Base-by-base conservation (phyloP, 2,113 vertebrate genomes). In the Lampris incognitus region DNA sequence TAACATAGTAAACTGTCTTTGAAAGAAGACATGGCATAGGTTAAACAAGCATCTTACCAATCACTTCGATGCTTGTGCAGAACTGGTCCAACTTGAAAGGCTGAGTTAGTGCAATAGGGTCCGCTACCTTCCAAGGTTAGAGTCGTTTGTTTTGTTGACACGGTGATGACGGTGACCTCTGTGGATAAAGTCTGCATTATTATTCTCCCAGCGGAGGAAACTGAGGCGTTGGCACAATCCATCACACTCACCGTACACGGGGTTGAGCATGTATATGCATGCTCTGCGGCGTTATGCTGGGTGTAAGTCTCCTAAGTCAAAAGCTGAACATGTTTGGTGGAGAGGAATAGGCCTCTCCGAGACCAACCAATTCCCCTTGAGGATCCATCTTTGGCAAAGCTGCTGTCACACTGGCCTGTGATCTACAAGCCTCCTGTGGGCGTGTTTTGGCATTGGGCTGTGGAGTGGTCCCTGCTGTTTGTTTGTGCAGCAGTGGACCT, bases 91-190 rank as follows among this genome's bases (percentile, higher is more conserved):
- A 49, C 51, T 55, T 13, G 58, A 62, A 69, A 55, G 48, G 66
- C 56, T 70, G 48, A 54, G 83, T 55, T 66, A 61, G 39, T 42
- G 46, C 77, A 74, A 55, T 1, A 39, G 72, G 66, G 41, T 73
- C 61, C 69, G 59, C 51, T 44, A 5, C 3, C 58, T 65, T 77
- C 51, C 88, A 87, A 90, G 90, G 90, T 90, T 82, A 84, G 82
- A 89, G 72, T 82, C 69, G 69, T 90, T 91, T 86, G 84, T 87
- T 88, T 83, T 83, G 68, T 86, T 81, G 79, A 66, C 83, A 80
- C 69, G 7, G 51, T 65, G 84, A 83, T 80, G 79, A 85, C 37
- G 41, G 70, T 73, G 85, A 85, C 86, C 86, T 85, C 78, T 74
- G 63, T 77, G 85, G 87, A 85, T 63, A 79, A 83, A 84, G 76